Conservation (phyloP, 2,113 vertebrate genomes). For the Plectropomus leopardus region DNA sequence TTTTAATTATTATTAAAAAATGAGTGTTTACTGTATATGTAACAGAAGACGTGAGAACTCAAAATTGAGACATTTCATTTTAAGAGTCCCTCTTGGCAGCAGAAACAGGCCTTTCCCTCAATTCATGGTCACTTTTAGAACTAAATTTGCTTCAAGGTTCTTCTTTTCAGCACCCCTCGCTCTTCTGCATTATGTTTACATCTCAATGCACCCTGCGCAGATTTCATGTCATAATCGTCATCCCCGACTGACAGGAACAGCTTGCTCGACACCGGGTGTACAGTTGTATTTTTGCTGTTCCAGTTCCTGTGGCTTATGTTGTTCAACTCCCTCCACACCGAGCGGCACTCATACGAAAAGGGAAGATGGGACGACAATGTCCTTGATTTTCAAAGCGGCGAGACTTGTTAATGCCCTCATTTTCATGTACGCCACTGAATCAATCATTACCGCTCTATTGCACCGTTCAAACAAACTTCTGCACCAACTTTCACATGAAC, state of each 20-base stretch:
- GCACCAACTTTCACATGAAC: constrained; percentile 60
- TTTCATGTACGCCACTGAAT: constrained; percentile 58
- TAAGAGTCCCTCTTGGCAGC: not conserved
- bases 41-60: not conserved
- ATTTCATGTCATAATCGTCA: constrained; percentile 13
- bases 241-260: constrained; percentile 52
- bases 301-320: constrained; percentile 55
- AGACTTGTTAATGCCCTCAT: constrained; percentile 63
- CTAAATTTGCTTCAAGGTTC: constrained; percentile 36
- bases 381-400: constrained; percentile 60
- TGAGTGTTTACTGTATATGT: not conserved
- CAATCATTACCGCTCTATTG: constrained; percentile 47
- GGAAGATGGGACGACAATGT: constrained; percentile 42
- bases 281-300: constrained; percentile 48
- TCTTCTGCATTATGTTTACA: constrained; percentile 42
- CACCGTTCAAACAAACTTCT: constrained; percentile 62
- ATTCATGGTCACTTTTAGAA: constrained; percentile 32
- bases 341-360: constrained; percentile 28
- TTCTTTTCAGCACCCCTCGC: constrained; percentile 12
- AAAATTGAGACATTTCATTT: constrained; percentile 16
- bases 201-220: constrained; percentile 11
- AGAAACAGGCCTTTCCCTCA: constrained; percentile 15
- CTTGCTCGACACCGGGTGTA: constrained; percentile 52
- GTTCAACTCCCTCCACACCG: constrained; percentile 50
- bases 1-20: too few species aligned